A percentile compares a stretch with the other conserved stretches of the same genome.
Evolutionary conservation across 2,113 vertebrate species (phyloP).

Genomic region (Lepus americanus): DNA sequence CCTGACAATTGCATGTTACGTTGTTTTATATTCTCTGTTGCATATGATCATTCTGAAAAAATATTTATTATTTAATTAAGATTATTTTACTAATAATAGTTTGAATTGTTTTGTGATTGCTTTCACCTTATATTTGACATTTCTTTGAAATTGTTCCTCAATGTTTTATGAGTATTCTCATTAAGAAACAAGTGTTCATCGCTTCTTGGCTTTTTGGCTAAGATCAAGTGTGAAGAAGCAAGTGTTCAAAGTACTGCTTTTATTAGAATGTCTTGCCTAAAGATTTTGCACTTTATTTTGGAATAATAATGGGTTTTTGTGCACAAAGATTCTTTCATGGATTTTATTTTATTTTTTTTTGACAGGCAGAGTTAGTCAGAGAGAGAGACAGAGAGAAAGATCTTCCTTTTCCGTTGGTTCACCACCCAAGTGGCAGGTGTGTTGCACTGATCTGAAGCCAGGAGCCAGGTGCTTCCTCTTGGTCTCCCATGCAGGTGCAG

Average conservation of each 20-base stretch:
- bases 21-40: not conserved
- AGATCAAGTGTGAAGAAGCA: not conserved
- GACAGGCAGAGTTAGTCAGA: no score
- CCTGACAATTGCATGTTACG: not conserved
- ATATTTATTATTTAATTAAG: slow-evolving; percentile 9
- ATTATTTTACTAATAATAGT: not conserved
- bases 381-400: no score
- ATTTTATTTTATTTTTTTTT: slow-evolving; percentile 7
- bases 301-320: not conserved
- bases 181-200: not conserved
- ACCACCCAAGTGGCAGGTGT: no score
- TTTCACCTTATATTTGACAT: slow-evolving; percentile 9
- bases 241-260: not conserved
- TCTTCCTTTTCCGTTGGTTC: no score
- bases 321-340: not conserved
- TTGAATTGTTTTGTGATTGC: not conserved
- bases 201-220: no score
- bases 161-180: not conserved
- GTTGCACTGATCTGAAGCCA: no score
- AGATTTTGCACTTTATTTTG: not conserved
- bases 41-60: not conserved
- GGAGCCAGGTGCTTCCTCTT: no score
- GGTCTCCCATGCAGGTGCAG: no score
- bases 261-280: not conserved
- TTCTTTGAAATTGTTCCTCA: not conserved